phyloP scores from a whole-genome alignment of 2,797 vertebrate species.

The Siniperca obscura region DNA sequence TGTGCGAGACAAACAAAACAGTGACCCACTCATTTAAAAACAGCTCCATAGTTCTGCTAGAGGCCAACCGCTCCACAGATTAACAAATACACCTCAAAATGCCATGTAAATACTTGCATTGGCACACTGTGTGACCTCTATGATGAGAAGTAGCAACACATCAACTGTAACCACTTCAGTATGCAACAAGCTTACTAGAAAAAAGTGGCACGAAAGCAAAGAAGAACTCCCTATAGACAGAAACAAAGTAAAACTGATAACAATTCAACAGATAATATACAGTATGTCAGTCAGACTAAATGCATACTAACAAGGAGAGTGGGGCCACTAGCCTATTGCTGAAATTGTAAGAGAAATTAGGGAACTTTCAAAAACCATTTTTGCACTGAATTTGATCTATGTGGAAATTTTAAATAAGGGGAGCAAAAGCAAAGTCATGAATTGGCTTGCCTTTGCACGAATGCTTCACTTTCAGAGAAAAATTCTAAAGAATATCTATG shows the following conservation, averaged over 20 bases:
- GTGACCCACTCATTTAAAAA: neutral
- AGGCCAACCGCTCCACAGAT: neutral
- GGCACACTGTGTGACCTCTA: neutral
- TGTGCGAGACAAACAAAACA: neutral
- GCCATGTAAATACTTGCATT: neutral
- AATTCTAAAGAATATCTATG: neutral
- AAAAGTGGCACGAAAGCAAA: neutral
- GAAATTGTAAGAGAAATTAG: neutral
- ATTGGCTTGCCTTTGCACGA: neutral
- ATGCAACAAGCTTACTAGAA: neutral
- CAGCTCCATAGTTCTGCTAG: too few species aligned
- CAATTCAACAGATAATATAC: neutral
- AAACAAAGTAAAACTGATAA: neutral
- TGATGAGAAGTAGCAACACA: neutral
- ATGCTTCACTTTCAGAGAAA: neutral
- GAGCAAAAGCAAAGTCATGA: neutral
- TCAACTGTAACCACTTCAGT: neutral
- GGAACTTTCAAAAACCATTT: neutral
- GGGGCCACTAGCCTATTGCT: neutral
- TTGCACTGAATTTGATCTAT: neutral
- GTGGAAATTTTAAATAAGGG: neutral
- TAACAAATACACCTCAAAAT: neutral
- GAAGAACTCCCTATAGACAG: neutral
- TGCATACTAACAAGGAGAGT: neutral
- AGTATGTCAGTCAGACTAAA: too few species aligned